Evolutionary conservation across 1,140 invertebrate genomes (phyloP).

Genomic region (Lutraria rhynchaena): DNA sequence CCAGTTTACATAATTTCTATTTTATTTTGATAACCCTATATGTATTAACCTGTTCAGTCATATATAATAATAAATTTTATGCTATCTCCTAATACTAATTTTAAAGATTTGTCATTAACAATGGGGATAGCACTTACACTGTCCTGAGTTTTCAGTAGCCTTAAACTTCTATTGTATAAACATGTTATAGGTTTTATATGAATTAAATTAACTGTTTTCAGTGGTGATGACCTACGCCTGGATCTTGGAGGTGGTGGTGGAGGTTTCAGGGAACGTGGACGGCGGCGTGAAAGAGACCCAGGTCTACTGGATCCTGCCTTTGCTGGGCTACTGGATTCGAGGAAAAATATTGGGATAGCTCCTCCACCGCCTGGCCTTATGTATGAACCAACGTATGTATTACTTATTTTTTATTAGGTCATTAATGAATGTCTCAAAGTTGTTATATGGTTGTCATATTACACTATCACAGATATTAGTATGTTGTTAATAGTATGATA

Average conservation of each 20-base stretch:
- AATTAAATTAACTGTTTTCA: neutral
- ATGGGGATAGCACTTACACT: too few species aligned
- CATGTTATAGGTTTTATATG: neutral
- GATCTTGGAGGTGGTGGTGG: constrained; percentile 7
- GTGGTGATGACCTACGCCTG: constrained; percentile 29
- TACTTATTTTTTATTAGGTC: too few species aligned
- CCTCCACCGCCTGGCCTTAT: constrained; percentile 50
- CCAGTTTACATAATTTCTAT: too few species aligned
- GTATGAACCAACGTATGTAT: constrained; percentile 58
- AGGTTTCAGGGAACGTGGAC: neutral
- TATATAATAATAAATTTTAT: too few species aligned
- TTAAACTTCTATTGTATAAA: too few species aligned
- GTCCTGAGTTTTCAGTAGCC: too few species aligned
- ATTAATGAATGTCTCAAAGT: neutral
- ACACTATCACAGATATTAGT: too few species aligned
- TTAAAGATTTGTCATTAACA: too few species aligned
- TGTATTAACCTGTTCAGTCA: too few species aligned
- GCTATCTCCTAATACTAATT: too few species aligned
- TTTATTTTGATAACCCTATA: too few species aligned
- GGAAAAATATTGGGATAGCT: constrained; percentile 16
- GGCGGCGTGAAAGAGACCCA: constrained; percentile 7
- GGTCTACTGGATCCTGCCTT: constrained; percentile 45
- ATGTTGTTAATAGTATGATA: too few species aligned
- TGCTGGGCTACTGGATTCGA: constrained; percentile 35
- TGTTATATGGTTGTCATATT: neutral